A percentile compares a stretch with the other conserved stretches of the same genome.
These are phyloP conservation scores for Vulpes lagopus DNA, from an alignment of 2,113 vertebrate genomes.

Conservation along the genomic window DNA sequence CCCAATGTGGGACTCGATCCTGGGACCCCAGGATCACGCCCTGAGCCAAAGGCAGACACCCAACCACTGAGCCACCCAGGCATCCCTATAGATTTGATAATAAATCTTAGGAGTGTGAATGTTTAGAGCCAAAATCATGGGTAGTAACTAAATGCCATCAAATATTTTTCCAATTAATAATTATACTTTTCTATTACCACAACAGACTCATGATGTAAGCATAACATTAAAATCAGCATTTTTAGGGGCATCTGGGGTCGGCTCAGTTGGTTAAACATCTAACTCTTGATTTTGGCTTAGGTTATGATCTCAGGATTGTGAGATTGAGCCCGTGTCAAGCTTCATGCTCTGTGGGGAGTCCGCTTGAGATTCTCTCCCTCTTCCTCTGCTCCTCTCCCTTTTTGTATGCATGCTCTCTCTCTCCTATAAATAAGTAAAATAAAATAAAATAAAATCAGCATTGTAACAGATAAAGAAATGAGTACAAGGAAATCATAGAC, in stretches of 20 bases:
- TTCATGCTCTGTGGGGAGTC: not conserved
- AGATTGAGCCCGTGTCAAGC: not conserved
- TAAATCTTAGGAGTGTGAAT: not conserved
- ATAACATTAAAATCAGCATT: not conserved
- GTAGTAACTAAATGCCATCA: not conserved
- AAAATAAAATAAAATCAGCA: not conserved
- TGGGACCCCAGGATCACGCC: too few species aligned
- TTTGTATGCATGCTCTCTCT: not conserved
- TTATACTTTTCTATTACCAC: not conserved
- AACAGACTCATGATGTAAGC: not conserved
- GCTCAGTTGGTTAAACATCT: not conserved
- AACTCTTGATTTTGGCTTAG: not conserved
- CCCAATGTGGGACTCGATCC: too few species aligned
- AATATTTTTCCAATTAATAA: not conserved
- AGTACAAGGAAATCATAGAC: not conserved
- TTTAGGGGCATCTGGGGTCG: not conserved
- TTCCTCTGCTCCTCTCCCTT: not conserved
- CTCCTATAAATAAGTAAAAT: not conserved
- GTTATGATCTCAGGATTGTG: not conserved
- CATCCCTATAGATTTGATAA: not conserved
- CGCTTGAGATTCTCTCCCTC: not conserved
- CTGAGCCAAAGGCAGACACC: too few species aligned
- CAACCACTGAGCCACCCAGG: too few species aligned
- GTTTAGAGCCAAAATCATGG: not conserved
- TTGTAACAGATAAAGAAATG: not conserved